These are phyloP conservation scores for Pemphigus obesinymphae DNA, from an alignment of 1,140 invertebrate genomes.

Conservation along the genomic window DNA sequence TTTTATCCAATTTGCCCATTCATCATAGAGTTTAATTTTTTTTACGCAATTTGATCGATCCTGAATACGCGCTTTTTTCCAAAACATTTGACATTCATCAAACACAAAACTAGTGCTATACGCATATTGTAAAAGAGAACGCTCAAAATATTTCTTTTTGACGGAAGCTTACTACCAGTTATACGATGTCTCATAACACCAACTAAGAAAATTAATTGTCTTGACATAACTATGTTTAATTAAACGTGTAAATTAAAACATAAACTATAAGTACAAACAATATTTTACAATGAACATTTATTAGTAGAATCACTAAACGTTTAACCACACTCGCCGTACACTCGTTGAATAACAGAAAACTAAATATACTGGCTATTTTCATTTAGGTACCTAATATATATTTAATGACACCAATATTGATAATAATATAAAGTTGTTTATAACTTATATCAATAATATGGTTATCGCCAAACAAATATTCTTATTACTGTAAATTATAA, in stretches of 20 bases:
- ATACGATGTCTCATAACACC: too few species aligned
- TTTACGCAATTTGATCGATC: not conserved
- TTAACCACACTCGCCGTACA: not conserved
- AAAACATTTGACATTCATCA: not conserved
- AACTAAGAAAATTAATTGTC: too few species aligned
- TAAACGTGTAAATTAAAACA: not conserved
- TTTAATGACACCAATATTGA: not conserved
- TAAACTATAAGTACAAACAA: not conserved
- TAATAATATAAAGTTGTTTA: not conserved
- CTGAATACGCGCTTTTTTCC: too few species aligned
- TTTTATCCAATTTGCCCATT: not conserved
- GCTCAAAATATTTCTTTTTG: not conserved
- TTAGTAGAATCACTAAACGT: not conserved
- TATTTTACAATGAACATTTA: not conserved
- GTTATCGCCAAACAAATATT: not conserved
- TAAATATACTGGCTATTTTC: not conserved
- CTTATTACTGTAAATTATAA: not conserved
- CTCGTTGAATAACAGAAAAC: not conserved
- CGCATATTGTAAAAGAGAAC: not conserved
- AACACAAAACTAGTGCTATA: not conserved
- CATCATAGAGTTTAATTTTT: not conserved
- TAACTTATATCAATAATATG: not conserved
- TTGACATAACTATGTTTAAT: too few species aligned
- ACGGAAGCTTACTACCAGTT: not conserved
- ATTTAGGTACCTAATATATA: not conserved